phyloP scores from a whole-genome alignment of 2,888 invertebrate genomes.

The Philereme vetulata region DNA sequence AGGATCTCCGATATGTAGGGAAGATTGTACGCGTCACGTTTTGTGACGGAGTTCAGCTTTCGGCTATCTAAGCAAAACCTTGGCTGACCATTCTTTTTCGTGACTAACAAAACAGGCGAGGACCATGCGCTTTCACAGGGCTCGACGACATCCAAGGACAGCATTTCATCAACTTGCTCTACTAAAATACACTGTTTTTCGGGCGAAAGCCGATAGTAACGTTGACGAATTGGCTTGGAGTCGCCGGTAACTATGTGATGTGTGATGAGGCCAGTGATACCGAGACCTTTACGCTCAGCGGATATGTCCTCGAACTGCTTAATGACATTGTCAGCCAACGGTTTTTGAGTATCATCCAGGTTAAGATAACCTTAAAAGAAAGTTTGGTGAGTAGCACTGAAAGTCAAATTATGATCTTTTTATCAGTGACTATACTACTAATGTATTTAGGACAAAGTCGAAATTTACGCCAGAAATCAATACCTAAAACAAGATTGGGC shows the following conservation, averaged over 20 bases:
- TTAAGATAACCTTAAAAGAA: background rate
- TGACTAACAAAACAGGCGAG: no score
- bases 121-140: no score
- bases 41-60: no score
- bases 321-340: background rate
- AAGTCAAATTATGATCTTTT: background rate
- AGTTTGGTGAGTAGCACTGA: background rate
- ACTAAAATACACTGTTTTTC: no score
- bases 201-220: slow-evolving; percentile 2
- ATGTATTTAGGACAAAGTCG: slow-evolving; percentile 2
- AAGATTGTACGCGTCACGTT: background rate
- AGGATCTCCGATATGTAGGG: slow-evolving; percentile 1
- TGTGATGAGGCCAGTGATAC: background rate
- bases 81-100: no score
- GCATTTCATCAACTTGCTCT: no score
- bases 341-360: background rate
- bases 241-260: slow-evolving; percentile 1
- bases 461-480: slow-evolving; percentile 7
- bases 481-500: slow-evolving; percentile 3
- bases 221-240: slow-evolving; percentile 1
- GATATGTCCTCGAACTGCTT: slow-evolving; percentile 1
- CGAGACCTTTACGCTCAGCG: background rate
- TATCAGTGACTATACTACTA: background rate
- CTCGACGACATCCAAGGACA: no score
- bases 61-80: no score